Evolutionary conservation across 2,113 vertebrate genomes (phyloP).

Genomic region (Nibea coibor): DNA sequence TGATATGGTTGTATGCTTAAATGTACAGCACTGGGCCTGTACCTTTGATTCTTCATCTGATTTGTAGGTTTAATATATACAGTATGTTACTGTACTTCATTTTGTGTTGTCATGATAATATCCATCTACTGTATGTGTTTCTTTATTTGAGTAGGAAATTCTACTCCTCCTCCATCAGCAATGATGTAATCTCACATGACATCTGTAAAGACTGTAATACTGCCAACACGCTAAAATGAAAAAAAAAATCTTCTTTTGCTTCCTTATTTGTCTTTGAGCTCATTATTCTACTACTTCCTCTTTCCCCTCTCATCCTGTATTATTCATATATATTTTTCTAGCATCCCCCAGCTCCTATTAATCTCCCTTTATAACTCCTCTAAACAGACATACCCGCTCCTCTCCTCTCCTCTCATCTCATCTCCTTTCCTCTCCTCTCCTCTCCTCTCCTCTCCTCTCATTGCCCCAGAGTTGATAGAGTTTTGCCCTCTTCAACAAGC

Average conservation of each 20-base stretch:
- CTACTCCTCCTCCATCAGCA: not conserved
- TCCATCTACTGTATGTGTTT: too few relatives aligned
- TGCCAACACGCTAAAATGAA: slow-evolving; percentile 1
- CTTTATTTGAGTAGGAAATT: too few relatives aligned
- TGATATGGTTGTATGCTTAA: too few relatives aligned
- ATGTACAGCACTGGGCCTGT: too few relatives aligned
- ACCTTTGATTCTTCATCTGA: not conserved
- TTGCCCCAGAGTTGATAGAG: slow-evolving; percentile 58
- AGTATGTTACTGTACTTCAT: not conserved
- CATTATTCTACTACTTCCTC: not conserved
- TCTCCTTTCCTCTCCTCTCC: slow-evolving; percentile 31
- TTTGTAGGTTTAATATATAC: not conserved
- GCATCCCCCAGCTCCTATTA: slow-evolving; percentile 1
- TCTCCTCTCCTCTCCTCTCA: slow-evolving; percentile 64
- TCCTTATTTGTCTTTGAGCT: slow-evolving; percentile 12
- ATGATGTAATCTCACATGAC: slow-evolving; percentile 28
- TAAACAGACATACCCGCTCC: not conserved
- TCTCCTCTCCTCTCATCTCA: slow-evolving; percentile 42
- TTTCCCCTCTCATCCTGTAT: slow-evolving; percentile 1
- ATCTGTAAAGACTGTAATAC: slow-evolving; percentile 22
- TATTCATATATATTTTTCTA: not conserved
- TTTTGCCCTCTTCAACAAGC: slow-evolving; percentile 65
- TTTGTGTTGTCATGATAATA: too few relatives aligned
- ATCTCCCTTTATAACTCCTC: slow-evolving; percentile 23
- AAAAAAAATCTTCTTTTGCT: not conserved